Evolutionary conservation across 1,140 invertebrate species (phyloP).

Genomic region (Limonius californicus): DNA sequence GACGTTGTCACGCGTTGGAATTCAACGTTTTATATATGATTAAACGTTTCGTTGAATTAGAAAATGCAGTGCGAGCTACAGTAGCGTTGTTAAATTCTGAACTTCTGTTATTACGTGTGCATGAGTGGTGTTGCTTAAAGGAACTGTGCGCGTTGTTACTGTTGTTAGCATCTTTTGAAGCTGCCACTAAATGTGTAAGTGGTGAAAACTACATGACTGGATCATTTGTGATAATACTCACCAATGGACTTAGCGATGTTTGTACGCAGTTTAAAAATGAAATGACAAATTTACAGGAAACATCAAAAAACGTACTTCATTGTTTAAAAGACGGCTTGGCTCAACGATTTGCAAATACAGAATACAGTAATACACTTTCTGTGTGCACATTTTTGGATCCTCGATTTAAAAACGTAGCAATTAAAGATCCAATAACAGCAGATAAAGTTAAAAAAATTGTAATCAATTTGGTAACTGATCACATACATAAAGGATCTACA

Average conservation of each 20-base stretch:
- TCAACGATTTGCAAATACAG: slow-evolving; percentile 18
- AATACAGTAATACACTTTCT: slow-evolving; percentile 22
- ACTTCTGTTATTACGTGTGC: slow-evolving; percentile 19
- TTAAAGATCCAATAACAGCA: too few species aligned
- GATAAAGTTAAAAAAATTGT: too few species aligned
- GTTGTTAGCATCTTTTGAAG: slow-evolving; percentile 37
- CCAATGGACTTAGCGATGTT: slow-evolving; percentile 17
- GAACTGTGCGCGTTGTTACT: slow-evolving; percentile 16
- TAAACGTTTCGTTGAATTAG: slow-evolving; percentile 37
- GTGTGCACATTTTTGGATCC: slow-evolving; percentile 25
- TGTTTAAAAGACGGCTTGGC: slow-evolving; percentile 7
- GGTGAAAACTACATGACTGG: slow-evolving; percentile 33
- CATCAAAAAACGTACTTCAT: slow-evolving; percentile 2
- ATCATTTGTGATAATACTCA: slow-evolving; percentile 30
- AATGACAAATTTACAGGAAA: slow-evolving; percentile 6
- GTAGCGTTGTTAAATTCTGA: slow-evolving; percentile 19
- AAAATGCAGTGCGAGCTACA: slow-evolving; percentile 28
- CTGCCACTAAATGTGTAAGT: slow-evolving; percentile 30
- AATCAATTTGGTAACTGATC: too few species aligned
- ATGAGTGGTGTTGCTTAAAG: slow-evolving; percentile 33
- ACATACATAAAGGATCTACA: too few species aligned
- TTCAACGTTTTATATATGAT: slow-evolving; percentile 42
- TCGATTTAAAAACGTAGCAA: slow-evolving; percentile 26
- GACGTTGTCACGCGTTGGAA: slow-evolving; percentile 43
- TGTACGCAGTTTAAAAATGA: slow-evolving; percentile 17